Conservation (phyloP, 2,797 vertebrate species). For the Meriones psammophilus region DNA sequence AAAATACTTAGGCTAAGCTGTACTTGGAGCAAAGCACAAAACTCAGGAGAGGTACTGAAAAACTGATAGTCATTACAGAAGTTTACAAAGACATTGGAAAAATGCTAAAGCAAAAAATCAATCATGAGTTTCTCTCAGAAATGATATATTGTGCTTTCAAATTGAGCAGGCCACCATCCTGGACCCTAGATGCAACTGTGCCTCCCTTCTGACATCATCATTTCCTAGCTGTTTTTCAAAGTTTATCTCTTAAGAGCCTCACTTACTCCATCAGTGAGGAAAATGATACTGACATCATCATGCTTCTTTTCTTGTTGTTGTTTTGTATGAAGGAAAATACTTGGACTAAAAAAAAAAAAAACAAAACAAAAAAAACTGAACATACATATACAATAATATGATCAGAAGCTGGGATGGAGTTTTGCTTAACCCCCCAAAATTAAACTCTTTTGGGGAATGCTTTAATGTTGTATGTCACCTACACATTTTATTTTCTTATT, state of each 20-base stretch:
- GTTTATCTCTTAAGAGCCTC: background rate
- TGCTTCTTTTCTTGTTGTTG: background rate
- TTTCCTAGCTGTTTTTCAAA: background rate
- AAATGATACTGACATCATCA: background rate
- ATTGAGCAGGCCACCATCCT: background rate
- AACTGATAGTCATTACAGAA: conserved; percentile 65
- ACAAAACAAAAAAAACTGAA: too few species aligned
- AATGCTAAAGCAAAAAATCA: conserved; percentile 66
- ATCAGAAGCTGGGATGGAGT: background rate
- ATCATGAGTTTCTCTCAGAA: conserved; percentile 67
- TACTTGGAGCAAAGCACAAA: conserved; percentile 58
- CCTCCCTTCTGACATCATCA: background rate
- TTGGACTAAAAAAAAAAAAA: background rate
- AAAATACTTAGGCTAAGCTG: conserved; percentile 32
- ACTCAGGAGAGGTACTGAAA: conserved; percentile 55
- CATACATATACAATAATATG: background rate
- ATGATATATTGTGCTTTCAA: conserved; percentile 7
- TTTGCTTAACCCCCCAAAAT: background rate
- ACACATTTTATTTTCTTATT: background rate
- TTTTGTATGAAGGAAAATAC: background rate
- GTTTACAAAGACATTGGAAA: conserved; percentile 76
- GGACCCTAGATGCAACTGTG: background rate
- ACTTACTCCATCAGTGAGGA: background rate
- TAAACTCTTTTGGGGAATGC: background rate
- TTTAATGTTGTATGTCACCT: background rate